phyloP scores from a whole-genome alignment of 2,113 vertebrate genomes.

The Anolis sagrei region DNA sequence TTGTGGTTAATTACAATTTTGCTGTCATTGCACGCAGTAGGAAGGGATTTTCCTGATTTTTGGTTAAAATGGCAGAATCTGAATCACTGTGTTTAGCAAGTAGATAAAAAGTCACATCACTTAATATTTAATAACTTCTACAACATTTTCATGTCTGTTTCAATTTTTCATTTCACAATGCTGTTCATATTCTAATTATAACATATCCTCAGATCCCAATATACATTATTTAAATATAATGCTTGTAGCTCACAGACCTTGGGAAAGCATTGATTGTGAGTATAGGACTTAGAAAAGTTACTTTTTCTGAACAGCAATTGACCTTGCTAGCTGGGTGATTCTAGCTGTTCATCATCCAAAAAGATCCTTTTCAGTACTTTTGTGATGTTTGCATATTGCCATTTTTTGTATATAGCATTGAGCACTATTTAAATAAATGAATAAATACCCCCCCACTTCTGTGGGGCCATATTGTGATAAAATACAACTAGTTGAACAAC shows the following conservation, averaged over 20 bases:
- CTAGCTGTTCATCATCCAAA: too few species aligned
- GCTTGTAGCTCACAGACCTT: too few species aligned
- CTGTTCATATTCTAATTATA: not conserved
- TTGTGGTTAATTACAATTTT: too few species aligned
- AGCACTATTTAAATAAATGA: not conserved
- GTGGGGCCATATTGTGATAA: not conserved
- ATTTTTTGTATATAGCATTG: not conserved
- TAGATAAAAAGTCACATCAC: not conserved
- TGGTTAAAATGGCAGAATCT: not conserved
- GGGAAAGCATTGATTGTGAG: too few species aligned
- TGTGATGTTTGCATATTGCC: not conserved
- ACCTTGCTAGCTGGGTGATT: too few species aligned
- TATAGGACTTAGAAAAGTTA: too few species aligned
- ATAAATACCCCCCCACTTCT: not conserved
- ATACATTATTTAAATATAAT: not conserved
- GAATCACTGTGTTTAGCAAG: not conserved
- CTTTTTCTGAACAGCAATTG: too few species aligned
- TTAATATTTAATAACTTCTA: not conserved
- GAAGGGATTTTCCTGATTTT: not conserved
- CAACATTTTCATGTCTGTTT: not conserved
- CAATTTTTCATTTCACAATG: not conserved
- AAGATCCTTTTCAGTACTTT: not conserved
- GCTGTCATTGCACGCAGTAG: not conserved
- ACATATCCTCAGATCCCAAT: not conserved
- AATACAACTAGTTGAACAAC: not conserved